Percentiles rank a stretch among this genome's conserved stretches.
These are phyloP conservation scores for Agonum fuliginosum DNA, from an alignment of 2,888 invertebrate species.

Conservation along the genomic window DNA sequence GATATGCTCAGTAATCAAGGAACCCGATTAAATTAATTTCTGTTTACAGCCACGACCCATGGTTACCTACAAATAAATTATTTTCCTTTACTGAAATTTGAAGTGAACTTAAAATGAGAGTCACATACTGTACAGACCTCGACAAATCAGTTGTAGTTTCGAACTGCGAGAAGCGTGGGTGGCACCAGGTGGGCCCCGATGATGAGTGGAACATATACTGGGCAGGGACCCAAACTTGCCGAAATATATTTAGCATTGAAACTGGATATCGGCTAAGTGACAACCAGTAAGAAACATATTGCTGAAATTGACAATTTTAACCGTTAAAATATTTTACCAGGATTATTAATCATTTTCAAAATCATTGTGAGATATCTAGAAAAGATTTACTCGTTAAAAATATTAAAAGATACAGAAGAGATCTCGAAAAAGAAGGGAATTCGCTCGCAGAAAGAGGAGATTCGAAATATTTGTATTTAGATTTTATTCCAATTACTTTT, in stretches of 20 bases:
- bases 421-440: constrained; percentile 93
- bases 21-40: background rate
- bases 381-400: constrained; percentile 98
- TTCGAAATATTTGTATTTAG: constrained; percentile 86
- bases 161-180: constrained; percentile 94
- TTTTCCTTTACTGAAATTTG: constrained; percentile 39
- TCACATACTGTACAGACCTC: constrained; percentile 88
- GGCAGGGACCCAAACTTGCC: constrained; percentile 93
- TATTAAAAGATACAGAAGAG: constrained; percentile 94
- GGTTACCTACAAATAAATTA: constrained; percentile 55
- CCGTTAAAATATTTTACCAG: too few relatives aligned
- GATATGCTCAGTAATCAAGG: constrained; percentile 15
- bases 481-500: constrained; percentile 95
- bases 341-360: constrained; percentile 96
- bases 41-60: constrained; percentile 49
- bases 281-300: constrained; percentile 81
- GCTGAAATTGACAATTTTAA: background rate
- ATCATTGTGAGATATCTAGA: constrained; percentile 94
- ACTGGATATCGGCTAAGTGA: constrained; percentile 94
- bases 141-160: constrained; percentile 95
- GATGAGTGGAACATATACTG: constrained; percentile 98
- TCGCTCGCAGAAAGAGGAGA: constrained; percentile 89
- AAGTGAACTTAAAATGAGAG: constrained; percentile 70
- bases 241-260: constrained; percentile 93
- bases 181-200: constrained; percentile 90